These are phyloP conservation scores for Cheilosia vernalis DNA, from an alignment of 2,888 invertebrate species.

Conservation along the genomic window DNA sequence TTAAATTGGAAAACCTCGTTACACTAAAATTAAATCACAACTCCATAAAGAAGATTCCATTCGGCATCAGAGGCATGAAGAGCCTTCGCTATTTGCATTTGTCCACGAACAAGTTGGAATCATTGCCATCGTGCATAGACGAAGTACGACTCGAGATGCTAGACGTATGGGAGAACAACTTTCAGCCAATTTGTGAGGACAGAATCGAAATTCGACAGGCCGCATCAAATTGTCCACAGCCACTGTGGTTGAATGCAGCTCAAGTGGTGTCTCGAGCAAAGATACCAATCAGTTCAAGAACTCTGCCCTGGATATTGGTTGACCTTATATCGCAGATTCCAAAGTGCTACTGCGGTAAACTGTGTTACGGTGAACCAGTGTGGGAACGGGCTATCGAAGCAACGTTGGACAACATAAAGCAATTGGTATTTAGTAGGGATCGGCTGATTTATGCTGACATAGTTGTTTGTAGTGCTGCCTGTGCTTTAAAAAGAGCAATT, in stretches of 20 bases:
- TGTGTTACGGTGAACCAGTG: constrained; percentile 79
- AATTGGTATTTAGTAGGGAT: constrained; percentile 81
- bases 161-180: constrained; percentile 82
- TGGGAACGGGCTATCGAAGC: constrained; percentile 79
- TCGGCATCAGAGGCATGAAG: constrained; percentile 86
- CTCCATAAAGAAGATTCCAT: constrained; percentile 85
- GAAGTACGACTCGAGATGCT: constrained; percentile 79
- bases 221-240: constrained; percentile 60
- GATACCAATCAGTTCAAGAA: constrained; percentile 77
- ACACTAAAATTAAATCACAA: constrained; percentile 88
- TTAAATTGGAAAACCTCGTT: constrained; percentile 86
- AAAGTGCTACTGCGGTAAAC: constrained; percentile 80
- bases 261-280: constrained; percentile 78
- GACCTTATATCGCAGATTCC: constrained; percentile 81
- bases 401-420: constrained; percentile 80
- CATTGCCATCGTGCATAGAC: constrained; percentile 81
- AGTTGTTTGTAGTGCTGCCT: constrained; percentile 80
- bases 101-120: constrained; percentile 80
- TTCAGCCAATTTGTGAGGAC: constrained; percentile 74
- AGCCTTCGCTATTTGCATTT: constrained; percentile 80
- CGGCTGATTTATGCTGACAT: constrained; percentile 82
- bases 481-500: constrained; percentile 73
- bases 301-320: constrained; percentile 80
- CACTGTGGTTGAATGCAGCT: constrained; percentile 80
- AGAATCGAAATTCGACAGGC: constrained; percentile 31